Evolutionary conservation across 2,113 vertebrate species (phyloP), one percentile per base, ranked within the genome.

Genomic region (Aphelocoma coerulescens): DNA sequence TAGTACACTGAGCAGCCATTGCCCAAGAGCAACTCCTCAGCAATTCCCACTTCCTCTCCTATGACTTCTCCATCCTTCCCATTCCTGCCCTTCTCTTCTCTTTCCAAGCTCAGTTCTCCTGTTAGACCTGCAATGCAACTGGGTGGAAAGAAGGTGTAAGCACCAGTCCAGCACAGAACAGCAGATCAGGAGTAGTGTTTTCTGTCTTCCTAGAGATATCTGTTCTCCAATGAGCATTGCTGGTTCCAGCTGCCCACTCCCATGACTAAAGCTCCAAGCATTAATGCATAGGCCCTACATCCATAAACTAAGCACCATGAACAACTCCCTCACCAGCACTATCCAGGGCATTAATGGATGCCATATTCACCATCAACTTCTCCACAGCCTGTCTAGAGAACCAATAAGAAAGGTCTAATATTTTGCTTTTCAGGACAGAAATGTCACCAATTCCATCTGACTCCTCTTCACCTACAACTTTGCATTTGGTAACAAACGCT

Each of bases 261-360:
- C 54, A n/a, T 44, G 13, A 13, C n/a, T 35, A 26, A 27, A 5
- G n/a, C 16, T 71, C n/a, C 0, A 0, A 52, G 80, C 24, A 24
- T 22, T 43, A 76, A 57, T 16, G n/a, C 30, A 16, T 1, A 2
- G 1, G 24, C 63, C 54, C 6, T 1, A 16, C 52, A 51, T 5
- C 69, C 62, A 52, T 4, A n/a, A 44, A 24, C 23, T 1, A 3
- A 1, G 10, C 26, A 32, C 33, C 73, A n/a, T 2, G n/a, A 54
- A 9, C 23, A 14, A 9, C 19, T 17, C 79, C 32, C 52, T 76
- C 48, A 15, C 30, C 5, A 39, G 71, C 67, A 37, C 68, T 52
- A 4, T 4, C 4, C 51, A 58, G 30, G 55, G 23, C 49, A 68
- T 12, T 23, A 49, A 4, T 2, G 19, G 32, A 18, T 37, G 20